phyloP scores from a whole-genome alignment of 1,140 invertebrate species.

The Euborellia annulipes region DNA sequence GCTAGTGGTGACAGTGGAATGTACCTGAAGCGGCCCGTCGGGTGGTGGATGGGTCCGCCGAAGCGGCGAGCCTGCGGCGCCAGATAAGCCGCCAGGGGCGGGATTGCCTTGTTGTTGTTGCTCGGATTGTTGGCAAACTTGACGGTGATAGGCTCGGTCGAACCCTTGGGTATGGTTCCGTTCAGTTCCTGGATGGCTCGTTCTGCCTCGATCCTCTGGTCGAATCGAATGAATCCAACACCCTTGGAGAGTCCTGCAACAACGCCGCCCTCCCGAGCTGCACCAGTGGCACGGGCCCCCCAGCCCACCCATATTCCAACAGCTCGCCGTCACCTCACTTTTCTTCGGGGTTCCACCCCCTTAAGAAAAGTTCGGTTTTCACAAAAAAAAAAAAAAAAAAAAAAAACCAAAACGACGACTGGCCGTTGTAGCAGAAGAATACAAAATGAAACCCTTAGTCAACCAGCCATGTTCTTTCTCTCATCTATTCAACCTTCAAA shows the following conservation, averaged over 20 bases:
- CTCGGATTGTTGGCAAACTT: conserved; percentile 99
- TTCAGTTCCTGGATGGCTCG: conserved; percentile 94
- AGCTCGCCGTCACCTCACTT: neutral
- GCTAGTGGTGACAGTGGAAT: conserved; percentile 45
- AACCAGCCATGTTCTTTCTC: no score
- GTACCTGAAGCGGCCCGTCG: conserved; percentile 83
- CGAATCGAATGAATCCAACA: conserved; percentile 98
- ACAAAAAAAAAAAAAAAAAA: no score
- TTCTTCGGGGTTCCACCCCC: neutral
- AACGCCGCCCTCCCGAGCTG: conserved; percentile 12
- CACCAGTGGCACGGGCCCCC: no score
- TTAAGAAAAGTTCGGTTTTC: no score
- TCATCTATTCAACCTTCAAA: no score
- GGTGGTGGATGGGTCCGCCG: conserved; percentile 85
- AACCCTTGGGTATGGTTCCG: conserved; percentile 89
- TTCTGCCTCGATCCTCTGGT: conserved; percentile 94
- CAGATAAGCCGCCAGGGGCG: conserved; percentile 83
- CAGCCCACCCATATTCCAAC: no score
- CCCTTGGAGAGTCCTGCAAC: conserved; percentile 86
- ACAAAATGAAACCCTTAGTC: no score
- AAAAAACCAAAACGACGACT: no score
- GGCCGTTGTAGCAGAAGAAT: no score
- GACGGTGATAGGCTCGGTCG: conserved; percentile 93
- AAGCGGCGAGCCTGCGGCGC: conserved; percentile 66
- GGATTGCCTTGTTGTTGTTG: conserved; percentile 80